phyloP scores from a whole-genome alignment of 2,888 invertebrate genomes.

The Sussaba pulchella region DNA sequence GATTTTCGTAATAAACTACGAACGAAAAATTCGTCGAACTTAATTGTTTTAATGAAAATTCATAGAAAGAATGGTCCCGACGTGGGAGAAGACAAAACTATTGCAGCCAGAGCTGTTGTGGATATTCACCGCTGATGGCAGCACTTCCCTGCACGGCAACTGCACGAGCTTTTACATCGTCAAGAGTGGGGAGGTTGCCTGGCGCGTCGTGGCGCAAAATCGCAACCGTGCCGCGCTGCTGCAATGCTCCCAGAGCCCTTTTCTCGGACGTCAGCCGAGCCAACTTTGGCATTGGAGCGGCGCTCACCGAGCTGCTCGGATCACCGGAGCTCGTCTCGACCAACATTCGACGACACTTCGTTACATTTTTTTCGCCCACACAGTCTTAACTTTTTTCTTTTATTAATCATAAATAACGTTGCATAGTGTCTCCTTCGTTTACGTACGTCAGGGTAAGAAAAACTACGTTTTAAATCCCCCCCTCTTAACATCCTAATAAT shows the following conservation, averaged over 20 bases:
- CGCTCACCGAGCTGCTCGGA: constrained; percentile 64
- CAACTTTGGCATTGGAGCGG: constrained; percentile 68
- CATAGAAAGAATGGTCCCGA: not conserved
- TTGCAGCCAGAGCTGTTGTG: constrained; percentile 67
- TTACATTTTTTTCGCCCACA: constrained; percentile 13
- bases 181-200: constrained; percentile 48
- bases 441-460: constrained; percentile 14
- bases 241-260: constrained; percentile 51
- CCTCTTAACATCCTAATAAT: not conserved
- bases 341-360: not conserved
- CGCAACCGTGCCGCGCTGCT: constrained; percentile 35
- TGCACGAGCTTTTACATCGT: constrained; percentile 26
- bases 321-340: constrained; percentile 20
- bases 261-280: constrained; percentile 40
- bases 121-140: constrained; percentile 73
- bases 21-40: not conserved
- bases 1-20: not conserved
- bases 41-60: not conserved
- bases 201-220: constrained; percentile 64
- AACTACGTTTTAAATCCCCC: not conserved
- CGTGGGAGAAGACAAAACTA: constrained; percentile 70
- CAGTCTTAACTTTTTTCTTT: constrained; percentile 10
- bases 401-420: not conserved
- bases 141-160: constrained; percentile 72
- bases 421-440: constrained; percentile 7